Conservation (phyloP, 2,888 invertebrate species). For the Parascotia fuliginaria region DNA sequence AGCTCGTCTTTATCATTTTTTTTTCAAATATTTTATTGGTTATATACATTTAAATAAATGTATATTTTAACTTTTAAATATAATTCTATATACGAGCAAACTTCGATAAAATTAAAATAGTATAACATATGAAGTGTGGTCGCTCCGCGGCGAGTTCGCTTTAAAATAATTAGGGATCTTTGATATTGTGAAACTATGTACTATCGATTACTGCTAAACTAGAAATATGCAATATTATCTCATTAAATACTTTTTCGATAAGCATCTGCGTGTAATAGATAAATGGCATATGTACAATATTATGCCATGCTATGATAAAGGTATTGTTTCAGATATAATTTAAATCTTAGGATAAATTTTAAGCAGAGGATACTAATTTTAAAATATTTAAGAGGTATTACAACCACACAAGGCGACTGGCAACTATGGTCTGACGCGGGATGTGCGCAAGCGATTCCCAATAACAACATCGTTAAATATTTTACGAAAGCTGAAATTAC, state of each 20-base stretch:
- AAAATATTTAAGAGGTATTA: constrained; percentile 70
- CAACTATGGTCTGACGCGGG: constrained; percentile 50
- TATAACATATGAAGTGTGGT: constrained; percentile 81
- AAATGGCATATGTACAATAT: constrained; percentile 74
- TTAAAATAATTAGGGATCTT: constrained; percentile 74
- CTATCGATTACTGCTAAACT: constrained; percentile 81
- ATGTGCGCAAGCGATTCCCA: constrained; percentile 28
- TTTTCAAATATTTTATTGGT: constrained; percentile 73
- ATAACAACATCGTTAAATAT: constrained; percentile 32
- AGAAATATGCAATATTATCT: constrained; percentile 70
- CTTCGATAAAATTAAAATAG: constrained; percentile 85
- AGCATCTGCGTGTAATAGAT: constrained; percentile 71
- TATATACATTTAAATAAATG: constrained; percentile 72
- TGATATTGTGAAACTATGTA: constrained; percentile 83
- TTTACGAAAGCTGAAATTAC: constrained; percentile 36
- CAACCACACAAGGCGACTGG: constrained; percentile 80
- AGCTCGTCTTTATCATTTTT: constrained; percentile 73
- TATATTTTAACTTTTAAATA: constrained; percentile 81
- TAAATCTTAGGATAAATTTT: constrained; percentile 61
- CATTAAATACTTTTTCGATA: constrained; percentile 66
- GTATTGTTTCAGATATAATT: constrained; percentile 56
- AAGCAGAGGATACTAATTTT: constrained; percentile 70
- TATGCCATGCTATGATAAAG: constrained; percentile 62
- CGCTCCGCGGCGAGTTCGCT: constrained; percentile 48
- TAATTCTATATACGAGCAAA: constrained; percentile 85